A percentile compares a stretch with the other conserved stretches of the same genome.
Evolutionary conservation across 2,888 invertebrate species (phyloP).

Genomic region (Subacronicta megacephala): DNA sequence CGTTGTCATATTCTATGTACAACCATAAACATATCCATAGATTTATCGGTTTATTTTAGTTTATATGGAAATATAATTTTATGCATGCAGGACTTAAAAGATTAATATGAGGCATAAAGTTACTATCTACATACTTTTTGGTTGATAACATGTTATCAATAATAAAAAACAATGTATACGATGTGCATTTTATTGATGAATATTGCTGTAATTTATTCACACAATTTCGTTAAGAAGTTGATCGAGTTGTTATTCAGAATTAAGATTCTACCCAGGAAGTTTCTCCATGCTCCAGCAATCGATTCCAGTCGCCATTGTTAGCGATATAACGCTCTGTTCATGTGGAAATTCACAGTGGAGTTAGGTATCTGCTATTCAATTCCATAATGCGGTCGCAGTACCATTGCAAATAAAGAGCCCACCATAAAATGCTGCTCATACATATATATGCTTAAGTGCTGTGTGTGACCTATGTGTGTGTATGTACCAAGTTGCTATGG

Average conservation of each 20-base stretch:
- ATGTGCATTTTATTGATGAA: background rate
- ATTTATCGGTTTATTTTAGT: background rate
- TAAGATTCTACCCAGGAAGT: conserved; percentile 40
- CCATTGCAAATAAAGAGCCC: conserved; percentile 15
- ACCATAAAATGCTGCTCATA: conserved; percentile 18
- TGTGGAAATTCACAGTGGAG: conserved; percentile 60
- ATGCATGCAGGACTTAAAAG: too few relatives aligned
- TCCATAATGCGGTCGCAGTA: conserved; percentile 22
- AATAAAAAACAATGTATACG: background rate
- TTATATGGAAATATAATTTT: too few relatives aligned
- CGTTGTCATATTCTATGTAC: conserved; percentile 6
- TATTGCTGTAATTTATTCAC: background rate
- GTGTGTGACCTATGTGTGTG: background rate
- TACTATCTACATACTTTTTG: background rate
- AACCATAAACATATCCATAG: too few relatives aligned
- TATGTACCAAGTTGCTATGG: conserved; percentile 1
- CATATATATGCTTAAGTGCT: background rate
- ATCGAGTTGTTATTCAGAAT: conserved; percentile 3
- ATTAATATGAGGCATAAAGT: background rate
- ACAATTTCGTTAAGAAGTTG: conserved; percentile 6
- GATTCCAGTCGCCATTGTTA: conserved; percentile 67
- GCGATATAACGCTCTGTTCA: conserved; percentile 51
- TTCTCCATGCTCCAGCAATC: conserved; percentile 51
- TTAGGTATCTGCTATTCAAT: conserved; percentile 45
- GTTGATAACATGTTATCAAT: background rate